phyloP scores from a whole-genome alignment of 2,888 invertebrate genomes.

The Mimachlamys varia region DNA sequence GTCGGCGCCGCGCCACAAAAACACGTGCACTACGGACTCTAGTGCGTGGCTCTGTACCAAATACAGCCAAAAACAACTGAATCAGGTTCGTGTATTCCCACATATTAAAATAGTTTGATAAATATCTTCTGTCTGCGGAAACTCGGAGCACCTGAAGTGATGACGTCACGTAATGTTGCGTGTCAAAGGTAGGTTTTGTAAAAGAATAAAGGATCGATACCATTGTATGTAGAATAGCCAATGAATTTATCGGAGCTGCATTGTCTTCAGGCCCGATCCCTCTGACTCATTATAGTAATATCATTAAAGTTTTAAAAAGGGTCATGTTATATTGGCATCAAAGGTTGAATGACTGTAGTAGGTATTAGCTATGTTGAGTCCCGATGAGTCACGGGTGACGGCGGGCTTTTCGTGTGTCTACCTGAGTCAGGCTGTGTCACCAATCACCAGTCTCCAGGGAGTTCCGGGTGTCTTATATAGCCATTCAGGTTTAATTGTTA shows the following conservation, averaged over 20 bases:
- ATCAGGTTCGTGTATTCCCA: neutral
- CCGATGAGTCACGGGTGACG: constrained; percentile 34
- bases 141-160: constrained; percentile 31
- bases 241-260: neutral
- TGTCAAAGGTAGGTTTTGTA: constrained; percentile 13
- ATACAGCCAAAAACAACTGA: neutral
- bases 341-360: neutral
- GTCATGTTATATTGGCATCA: constrained; percentile 16
- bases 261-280: neutral
- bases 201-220: neutral
- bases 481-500: neutral
- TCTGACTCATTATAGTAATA: constrained; percentile 31
- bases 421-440: constrained; percentile 12
- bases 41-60: constrained; percentile 12
- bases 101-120: constrained; percentile 34
- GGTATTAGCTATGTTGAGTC: neutral
- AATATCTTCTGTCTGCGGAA: constrained; percentile 31
- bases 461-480: constrained; percentile 33
- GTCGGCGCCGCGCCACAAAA: constrained; percentile 33
- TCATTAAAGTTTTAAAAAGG: constrained; percentile 31
- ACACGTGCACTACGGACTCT: constrained; percentile 2
- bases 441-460: constrained; percentile 22
- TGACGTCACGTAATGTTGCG: constrained; percentile 29
- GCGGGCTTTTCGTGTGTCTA: neutral
- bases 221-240: constrained; percentile 8